Conservation (phyloP, 1,140 invertebrate genomes). For the Pseudobourletiella spinata region DNA sequence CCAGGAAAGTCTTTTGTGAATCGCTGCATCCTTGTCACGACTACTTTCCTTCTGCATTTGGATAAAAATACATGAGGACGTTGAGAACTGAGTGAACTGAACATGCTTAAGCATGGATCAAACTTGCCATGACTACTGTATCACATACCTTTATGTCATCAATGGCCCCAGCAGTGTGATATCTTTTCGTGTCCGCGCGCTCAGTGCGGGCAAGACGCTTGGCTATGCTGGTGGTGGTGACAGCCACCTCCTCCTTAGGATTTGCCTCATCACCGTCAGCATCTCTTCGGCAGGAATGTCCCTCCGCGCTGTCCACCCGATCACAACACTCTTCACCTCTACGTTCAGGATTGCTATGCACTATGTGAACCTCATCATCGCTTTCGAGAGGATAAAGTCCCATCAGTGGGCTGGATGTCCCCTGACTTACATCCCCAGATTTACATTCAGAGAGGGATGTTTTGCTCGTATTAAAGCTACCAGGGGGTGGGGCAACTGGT, state of each 20-base stretch:
- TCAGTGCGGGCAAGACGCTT: slow-evolving; percentile 48
- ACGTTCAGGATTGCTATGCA: slow-evolving; percentile 22
- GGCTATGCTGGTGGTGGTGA: slow-evolving; percentile 17
- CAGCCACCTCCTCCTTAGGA: background rate
- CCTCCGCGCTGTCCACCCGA: too few species aligned
- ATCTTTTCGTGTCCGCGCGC: slow-evolving; percentile 46
- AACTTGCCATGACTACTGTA: too few species aligned
- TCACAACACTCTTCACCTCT: background rate
- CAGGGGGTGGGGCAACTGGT: slow-evolving; percentile 24
- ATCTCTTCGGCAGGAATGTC: too few species aligned
- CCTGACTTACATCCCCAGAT: too few species aligned
- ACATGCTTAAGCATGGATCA: too few species aligned
- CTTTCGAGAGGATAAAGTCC: slow-evolving; percentile 1
- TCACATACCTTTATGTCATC: slow-evolving; percentile 53
- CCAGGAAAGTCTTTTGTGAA: slow-evolving; percentile 58
- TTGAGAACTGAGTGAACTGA: too few species aligned
- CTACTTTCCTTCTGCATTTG: slow-evolving; percentile 46
- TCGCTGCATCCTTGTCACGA: slow-evolving; percentile 46
- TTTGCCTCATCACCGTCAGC: too few species aligned
- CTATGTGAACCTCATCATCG: slow-evolving; percentile 21
- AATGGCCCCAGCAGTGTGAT: slow-evolving; percentile 57
- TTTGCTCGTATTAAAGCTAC: slow-evolving; percentile 2
- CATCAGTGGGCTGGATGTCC: too few species aligned
- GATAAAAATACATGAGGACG: too few species aligned
- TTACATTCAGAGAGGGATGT: too few species aligned